Conservation (phyloP, 2,797 vertebrate genomes). For the Phaenicophaeus curvirostris region DNA sequence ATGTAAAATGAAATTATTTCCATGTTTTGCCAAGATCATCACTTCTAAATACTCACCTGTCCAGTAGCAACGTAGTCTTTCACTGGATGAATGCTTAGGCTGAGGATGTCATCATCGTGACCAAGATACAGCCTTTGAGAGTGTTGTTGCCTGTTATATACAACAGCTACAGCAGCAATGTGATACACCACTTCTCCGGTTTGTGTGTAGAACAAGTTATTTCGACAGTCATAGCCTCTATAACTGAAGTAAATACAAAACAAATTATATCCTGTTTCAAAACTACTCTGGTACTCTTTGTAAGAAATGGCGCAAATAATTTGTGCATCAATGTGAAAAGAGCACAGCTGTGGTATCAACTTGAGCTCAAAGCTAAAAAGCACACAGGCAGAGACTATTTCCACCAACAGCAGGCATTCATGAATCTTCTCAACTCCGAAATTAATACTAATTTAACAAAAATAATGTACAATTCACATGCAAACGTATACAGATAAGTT, state of each 20-base stretch:
- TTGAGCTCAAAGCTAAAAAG: not conserved
- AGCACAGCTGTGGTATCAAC: rapidly evolving
- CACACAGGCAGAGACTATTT: not conserved
- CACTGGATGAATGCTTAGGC: conserved; percentile 89
- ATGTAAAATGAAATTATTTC: not conserved
- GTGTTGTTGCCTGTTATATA: conserved; percentile 90
- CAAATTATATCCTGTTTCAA: not conserved
- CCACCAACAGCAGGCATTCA: not conserved
- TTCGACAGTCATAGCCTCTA: conserved; percentile 93
- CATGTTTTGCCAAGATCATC: not conserved
- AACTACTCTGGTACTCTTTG: not conserved
- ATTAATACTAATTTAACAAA: not conserved
- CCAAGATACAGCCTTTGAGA: conserved; percentile 92
- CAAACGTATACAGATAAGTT: not conserved
- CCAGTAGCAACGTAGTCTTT: conserved; percentile 93
- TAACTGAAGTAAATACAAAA: conserved; percentile 81
- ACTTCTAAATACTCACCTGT: conserved; percentile 78
- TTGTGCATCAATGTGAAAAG: not conserved
- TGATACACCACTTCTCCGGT: conserved; percentile 92
- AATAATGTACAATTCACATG: not conserved
- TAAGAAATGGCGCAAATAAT: not conserved
- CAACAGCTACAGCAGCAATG: conserved; percentile 88
- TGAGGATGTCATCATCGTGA: conserved; percentile 93
- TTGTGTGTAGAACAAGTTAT: conserved; percentile 96
- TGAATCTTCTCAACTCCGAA: not conserved